These are phyloP conservation scores for Leptinotarsa lineolata DNA, from an alignment of 1,140 invertebrate genomes.

Conservation along the genomic window DNA sequence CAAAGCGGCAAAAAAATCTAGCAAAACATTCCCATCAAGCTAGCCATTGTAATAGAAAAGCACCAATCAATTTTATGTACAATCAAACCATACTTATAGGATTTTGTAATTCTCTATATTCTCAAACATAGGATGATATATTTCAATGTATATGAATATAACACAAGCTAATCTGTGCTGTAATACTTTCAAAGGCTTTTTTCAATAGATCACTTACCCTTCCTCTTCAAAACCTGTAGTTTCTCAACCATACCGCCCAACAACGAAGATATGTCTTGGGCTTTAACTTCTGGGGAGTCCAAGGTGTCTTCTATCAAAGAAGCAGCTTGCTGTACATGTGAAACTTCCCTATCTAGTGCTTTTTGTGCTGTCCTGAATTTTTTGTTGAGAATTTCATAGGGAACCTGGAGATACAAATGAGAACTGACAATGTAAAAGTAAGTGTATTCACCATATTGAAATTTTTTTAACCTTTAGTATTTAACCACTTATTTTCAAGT, in stretches of 20 bases:
- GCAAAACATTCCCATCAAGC: too few relatives aligned
- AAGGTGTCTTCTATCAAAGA: conserved; percentile 82
- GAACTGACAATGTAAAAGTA: background rate
- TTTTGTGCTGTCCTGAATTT: conserved; percentile 95
- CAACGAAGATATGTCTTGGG: conserved; percentile 75
- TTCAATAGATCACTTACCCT: conserved; percentile 54
- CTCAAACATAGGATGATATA: too few relatives aligned
- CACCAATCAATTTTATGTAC: too few relatives aligned
- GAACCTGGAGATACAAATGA: conserved; percentile 70
- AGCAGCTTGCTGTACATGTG: conserved; percentile 79
- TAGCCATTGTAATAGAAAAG: too few relatives aligned
- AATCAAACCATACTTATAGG: too few relatives aligned
- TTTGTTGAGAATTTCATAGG: conserved; percentile 98
- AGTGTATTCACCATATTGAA: too few relatives aligned
- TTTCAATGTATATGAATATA: too few relatives aligned
- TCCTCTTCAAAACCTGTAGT: conserved; percentile 87
- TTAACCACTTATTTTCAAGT: conserved; percentile 18
- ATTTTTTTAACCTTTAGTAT: background rate
- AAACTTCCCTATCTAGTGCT: conserved; percentile 88
- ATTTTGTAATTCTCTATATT: too few relatives aligned
- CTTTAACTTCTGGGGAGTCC: conserved; percentile 60
- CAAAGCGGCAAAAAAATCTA: too few relatives aligned
- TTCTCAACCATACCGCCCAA: conserved; percentile 87
- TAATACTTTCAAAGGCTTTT: too few relatives aligned
- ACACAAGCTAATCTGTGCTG: too few relatives aligned